Evolutionary conservation across 2,797 vertebrate genomes (phyloP).

Genomic region (Sebastes alutus): DNA sequence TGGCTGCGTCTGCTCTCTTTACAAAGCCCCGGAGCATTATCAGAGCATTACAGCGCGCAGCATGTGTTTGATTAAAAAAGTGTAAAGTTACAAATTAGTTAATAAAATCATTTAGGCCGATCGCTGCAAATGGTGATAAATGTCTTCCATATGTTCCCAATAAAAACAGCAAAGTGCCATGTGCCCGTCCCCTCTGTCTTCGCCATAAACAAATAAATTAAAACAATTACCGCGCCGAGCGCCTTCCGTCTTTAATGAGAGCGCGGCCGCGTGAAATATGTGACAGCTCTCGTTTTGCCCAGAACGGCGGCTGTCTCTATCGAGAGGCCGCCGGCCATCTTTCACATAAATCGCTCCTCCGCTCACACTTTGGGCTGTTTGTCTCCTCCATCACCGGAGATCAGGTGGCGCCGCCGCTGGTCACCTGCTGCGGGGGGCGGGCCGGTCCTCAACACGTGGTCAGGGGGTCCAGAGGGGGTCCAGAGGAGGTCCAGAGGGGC

Average conservation of each 20-base stretch:
- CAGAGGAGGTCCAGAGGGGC: not conserved
- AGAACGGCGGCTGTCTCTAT: conserved; percentile 73
- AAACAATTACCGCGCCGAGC: conserved; percentile 82
- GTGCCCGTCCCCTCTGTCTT: conserved; percentile 82
- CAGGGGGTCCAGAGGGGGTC: not conserved
- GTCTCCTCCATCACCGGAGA: conserved; percentile 12
- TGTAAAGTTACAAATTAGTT: conserved; percentile 83
- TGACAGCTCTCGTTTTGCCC: conserved; percentile 70
- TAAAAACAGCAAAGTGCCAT: conserved; percentile 81
- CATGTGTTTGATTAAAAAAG: conserved; percentile 85
- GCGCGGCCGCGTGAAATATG: conserved; percentile 72
- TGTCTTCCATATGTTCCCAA: conserved; percentile 84
- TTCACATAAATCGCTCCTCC: conserved; percentile 63
- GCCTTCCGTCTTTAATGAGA: conserved; percentile 74
- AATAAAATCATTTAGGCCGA: conserved; percentile 81
- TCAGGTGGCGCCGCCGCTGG: not conserved
- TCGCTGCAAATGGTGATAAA: conserved; percentile 84
- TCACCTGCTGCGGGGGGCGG: not conserved
- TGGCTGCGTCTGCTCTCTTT: conserved; percentile 76
- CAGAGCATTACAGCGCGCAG: conserved; percentile 79
- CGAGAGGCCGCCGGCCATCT: conserved; percentile 58
- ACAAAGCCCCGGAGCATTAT: conserved; percentile 83
- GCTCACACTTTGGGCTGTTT: not conserved
- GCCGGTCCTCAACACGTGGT: conserved; percentile 3
- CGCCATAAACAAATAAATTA: conserved; percentile 85